Evolutionary conservation across 2,888 invertebrate genomes (phyloP).

Genomic region (Dascillus cervinus): DNA sequence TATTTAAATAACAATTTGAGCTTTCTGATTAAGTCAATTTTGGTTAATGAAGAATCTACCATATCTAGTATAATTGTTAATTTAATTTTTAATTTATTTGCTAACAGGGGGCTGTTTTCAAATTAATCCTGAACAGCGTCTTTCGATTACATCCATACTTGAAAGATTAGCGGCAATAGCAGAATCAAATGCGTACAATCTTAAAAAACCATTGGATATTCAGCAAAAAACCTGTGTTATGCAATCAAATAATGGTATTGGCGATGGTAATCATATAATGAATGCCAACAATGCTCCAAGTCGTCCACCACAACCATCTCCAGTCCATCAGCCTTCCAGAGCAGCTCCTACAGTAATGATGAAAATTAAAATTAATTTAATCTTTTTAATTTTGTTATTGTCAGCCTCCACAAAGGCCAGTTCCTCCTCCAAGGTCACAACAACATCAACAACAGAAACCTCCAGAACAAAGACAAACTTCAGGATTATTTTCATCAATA

Average conservation of each 20-base stretch:
- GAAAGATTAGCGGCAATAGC: constrained; percentile 85
- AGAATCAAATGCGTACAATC: constrained; percentile 74
- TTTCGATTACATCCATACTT: constrained; percentile 70
- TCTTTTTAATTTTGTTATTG: not conserved
- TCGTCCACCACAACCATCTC: constrained; percentile 27
- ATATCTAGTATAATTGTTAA: too few species aligned
- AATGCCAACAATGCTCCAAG: constrained; percentile 27
- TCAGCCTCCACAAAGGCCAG: constrained; percentile 28
- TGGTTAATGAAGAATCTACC: too few species aligned
- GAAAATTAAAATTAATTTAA: too few species aligned
- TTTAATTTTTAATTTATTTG: constrained; percentile 32
- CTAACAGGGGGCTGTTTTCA: constrained; percentile 74
- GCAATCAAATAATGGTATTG: constrained; percentile 18
- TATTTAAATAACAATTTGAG: too few species aligned
- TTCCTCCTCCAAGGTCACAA: constrained; percentile 34
- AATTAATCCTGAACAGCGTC: constrained; percentile 74
- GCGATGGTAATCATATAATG: constrained; percentile 25
- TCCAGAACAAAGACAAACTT: constrained; percentile 27
- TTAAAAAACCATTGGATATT: constrained; percentile 69
- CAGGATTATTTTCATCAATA: constrained; percentile 73
- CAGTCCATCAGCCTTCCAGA: constrained; percentile 24
- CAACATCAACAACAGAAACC: constrained; percentile 25
- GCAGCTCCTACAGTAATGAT: constrained; percentile 20
- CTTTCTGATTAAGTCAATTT: too few species aligned
- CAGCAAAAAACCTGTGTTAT: constrained; percentile 45